Base-by-base conservation (phyloP, 2,888 invertebrate genomes). In the Alentia gelatinosa region DNA sequence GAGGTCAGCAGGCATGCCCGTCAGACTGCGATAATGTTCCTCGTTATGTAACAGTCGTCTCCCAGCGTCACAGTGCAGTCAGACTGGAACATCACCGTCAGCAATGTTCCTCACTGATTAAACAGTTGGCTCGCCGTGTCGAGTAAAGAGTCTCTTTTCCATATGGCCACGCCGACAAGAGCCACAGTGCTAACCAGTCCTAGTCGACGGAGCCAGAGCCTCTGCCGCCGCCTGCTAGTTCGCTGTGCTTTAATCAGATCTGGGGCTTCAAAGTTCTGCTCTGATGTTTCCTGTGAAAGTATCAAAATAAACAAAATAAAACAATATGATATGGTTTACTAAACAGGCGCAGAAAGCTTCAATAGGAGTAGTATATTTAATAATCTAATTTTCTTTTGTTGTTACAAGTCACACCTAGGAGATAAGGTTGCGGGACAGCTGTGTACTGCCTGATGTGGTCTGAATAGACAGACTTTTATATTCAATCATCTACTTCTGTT, bases 71-170 rank as follows among this genome's bases (percentile, higher is more conserved):
- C n/a, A n/a, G n/a, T n/a, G n/a, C n/a, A n/a, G n/a, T n/a, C n/a
- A n/a, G n/a, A n/a, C n/a, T n/a, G n/a, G n/a, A n/a, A n/a, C n/a
- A n/a, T n/a, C n/a, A n/a, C n/a, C n/a, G n/a, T n/a, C n/a, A n/a
- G n/a, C n/a, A n/a, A n/a, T n/a, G n/a, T n/a, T n/a, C n/a, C n/a
- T n/a, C n/a, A n/a, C n/a, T n/a, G n/a, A n/a, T n/a, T n/a, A n/a
- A n/a, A n/a, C n/a, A n/a, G n/a, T n/a, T n/a, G n/a, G n/a, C n/a
- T n/a, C n/a, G n/a, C n/a, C n/a, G n/a, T n/a, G n/a, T n/a, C n/a
- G n/a, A n/a, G n/a, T n/a, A n/a, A n/a, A n/a, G n/a, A n/a, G n/a
- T 56, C 56, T 56, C 56, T 56, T 19, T 79, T 79, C 79, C 79
- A 79, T 1, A 79, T 39, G 35, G 35, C 35, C 9, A 74, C 30